Evolutionary conservation across 2,113 vertebrate species (phyloP).

Genomic region (Cynopterus brachyotis): DNA sequence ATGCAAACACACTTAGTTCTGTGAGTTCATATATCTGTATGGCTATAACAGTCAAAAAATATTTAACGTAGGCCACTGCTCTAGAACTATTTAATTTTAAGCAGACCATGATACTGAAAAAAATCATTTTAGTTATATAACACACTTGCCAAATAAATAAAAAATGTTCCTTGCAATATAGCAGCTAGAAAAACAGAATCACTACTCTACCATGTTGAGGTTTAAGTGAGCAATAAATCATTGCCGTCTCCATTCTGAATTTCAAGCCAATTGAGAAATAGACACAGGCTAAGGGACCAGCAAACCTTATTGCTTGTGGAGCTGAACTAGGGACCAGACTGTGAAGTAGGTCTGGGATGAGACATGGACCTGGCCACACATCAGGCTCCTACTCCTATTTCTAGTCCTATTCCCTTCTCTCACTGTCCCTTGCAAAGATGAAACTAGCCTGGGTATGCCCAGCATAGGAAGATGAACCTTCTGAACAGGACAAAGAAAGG

Average conservation of each 20-base stretch:
- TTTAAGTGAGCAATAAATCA: conserved; percentile 70
- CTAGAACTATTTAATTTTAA: conserved; percentile 60
- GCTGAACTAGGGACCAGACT: background rate
- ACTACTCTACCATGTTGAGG: conserved; percentile 33
- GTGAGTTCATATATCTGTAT: background rate
- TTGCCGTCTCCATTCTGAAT: conserved; percentile 4
- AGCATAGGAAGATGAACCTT: background rate
- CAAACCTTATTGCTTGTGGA: background rate
- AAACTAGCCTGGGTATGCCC: background rate
- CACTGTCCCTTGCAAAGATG: background rate
- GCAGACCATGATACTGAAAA: conserved; percentile 36
- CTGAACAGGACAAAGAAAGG: background rate
- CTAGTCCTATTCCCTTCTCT: background rate
- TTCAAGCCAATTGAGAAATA: conserved; percentile 31
- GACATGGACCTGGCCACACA: background rate
- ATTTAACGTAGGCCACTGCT: conserved; percentile 35
- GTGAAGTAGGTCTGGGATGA: background rate
- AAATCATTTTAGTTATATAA: conserved; percentile 67
- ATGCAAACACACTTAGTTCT: conserved; percentile 12
- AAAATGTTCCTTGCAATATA: conserved; percentile 57
- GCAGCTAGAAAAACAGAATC: conserved; percentile 55
- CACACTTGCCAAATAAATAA: conserved; percentile 64
- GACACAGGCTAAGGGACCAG: conserved; percentile 12
- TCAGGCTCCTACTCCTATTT: background rate
- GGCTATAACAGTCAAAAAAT: conserved; percentile 52